Conservation (phyloP, 2,888 invertebrate species). For the Ametastegia equiseti region DNA sequence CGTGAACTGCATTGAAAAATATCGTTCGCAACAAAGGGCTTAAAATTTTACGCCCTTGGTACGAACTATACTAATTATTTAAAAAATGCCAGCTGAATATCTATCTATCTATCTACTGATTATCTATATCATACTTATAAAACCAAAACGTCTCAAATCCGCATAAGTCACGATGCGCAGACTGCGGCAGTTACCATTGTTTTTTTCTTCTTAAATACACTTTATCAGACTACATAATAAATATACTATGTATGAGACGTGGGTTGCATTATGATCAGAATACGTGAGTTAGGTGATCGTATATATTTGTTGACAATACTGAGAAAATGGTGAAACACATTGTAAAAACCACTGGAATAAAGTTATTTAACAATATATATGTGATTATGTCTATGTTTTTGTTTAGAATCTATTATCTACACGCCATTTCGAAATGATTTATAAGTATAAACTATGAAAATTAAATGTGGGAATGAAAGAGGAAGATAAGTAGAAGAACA, state of each 20-base stretch:
- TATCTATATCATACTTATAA: not conserved
- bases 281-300: slow-evolving; percentile 53
- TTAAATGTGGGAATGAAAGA: not conserved
- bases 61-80: no score
- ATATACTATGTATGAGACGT: not conserved
- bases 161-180: not conserved
- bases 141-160: not conserved
- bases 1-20: no score
- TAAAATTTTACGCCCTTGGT: no score
- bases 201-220: not conserved
- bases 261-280: not conserved
- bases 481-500: not conserved
- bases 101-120: not conserved
- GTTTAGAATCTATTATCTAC: not conserved
- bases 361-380: slow-evolving; percentile 61
- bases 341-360: slow-evolving; percentile 70
- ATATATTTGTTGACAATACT: slow-evolving; percentile 65
- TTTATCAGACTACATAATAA: no score
- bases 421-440: not conserved
- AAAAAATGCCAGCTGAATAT: not conserved
- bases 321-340: slow-evolving; percentile 60
- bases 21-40: no score
- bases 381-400: not conserved
- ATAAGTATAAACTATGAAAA: not conserved
- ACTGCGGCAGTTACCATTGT: no score